Evolutionary conservation across 2,113 vertebrate species (phyloP), one percentile per base, ranked within the genome.

Genomic region (Nettapus auritus): DNA sequence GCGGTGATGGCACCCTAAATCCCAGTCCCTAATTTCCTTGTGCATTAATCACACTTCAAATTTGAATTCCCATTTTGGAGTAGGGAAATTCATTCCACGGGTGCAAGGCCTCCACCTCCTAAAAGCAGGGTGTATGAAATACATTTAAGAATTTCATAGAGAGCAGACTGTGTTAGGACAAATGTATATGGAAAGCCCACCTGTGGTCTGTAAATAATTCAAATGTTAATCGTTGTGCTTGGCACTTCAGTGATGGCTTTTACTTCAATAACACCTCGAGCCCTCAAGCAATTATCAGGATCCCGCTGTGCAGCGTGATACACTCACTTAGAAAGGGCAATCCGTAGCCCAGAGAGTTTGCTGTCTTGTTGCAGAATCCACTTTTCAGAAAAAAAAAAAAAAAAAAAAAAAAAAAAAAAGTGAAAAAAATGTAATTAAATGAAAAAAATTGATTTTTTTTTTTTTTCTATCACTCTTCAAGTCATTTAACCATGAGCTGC

Each of bases 141-240:
- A 36, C 22, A 11, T 70, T 82, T 67, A 88, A 90, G 52, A 70
- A 48, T 64, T 48, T 68, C 31, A 18, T 36, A 73, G 12, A 13
- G 34, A 86, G 46, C 46, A 81, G 21, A 88, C 63, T 34, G 36
- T 9, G 11, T 55, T 74, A 38, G 48, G 77, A 75, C 0, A 3
- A 68, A 88, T 23, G 3, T 80, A 86, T 83, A 93, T 23, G 88
- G 79, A 91, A 60, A 83, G 76, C 44, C 76, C 92, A 92, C 94
- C 93, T 94, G 85, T 44, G 86, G 94, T 62, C 90, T 84, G 79
- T 83, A 96, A 97, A 96, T 96, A 96, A 94, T 94, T 96, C 76
- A 96, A 78, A 96, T 88, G 88, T 82, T 96, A 95, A 96, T 96
- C 89, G 85, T 88, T 88, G 55, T 94, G 80, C 76, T 94, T 95